Evolutionary conservation across 2,113 vertebrate species (phyloP), one percentile per base, ranked within the genome.

Genomic region (Lamprotornis superbus): DNA sequence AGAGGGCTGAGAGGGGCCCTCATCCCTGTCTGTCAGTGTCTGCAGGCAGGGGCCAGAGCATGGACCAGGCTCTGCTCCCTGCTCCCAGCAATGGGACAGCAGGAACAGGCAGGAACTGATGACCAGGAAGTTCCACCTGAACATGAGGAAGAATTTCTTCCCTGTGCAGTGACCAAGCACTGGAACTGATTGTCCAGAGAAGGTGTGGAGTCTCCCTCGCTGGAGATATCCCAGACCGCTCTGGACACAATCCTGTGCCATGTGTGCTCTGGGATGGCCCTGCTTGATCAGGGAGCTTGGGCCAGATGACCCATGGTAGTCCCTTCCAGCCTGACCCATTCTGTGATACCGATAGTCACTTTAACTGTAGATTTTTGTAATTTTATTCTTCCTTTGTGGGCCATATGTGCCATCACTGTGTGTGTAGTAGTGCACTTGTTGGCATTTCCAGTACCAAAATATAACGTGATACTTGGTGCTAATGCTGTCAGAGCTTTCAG

Each of bases 151-250:
- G n/a, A 60, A 68, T 10, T 68, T 15, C 28, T 47, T 31, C 0
- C 0, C 46, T 53, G n/a, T 40, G 7, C 39, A 80, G 42, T 0
- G 67, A 37, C 8, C 0, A 0, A 57, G 35, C 57, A 25, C 53
- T 61, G 55, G 6, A 4, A 35, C 24, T 1, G 61, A 12, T 24
- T 57, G 44, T 7, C 25, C 68, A 74, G 27, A 44, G 50, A 65
- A 0, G 15, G 0, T 3, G 1, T 33, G 40, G 17, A 55, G 14
- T 10, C 11, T 61, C 30, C 30, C 11, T 69, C 55, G 4, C 18
- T 50, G 19, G 18, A 39, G 1, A 2, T 65, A 23, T 9, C 28
- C 27, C 18, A 59, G 23, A 59, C 0, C 0, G 0, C 2, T 44
- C 1, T 27, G 27, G 18, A 31, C 22, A 65, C 52, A 57, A 0